Percentiles rank a stretch among this genome's conserved stretches.
phyloP scores from a whole-genome alignment of 2,113 vertebrate species.

The Geococcyx californianus region DNA sequence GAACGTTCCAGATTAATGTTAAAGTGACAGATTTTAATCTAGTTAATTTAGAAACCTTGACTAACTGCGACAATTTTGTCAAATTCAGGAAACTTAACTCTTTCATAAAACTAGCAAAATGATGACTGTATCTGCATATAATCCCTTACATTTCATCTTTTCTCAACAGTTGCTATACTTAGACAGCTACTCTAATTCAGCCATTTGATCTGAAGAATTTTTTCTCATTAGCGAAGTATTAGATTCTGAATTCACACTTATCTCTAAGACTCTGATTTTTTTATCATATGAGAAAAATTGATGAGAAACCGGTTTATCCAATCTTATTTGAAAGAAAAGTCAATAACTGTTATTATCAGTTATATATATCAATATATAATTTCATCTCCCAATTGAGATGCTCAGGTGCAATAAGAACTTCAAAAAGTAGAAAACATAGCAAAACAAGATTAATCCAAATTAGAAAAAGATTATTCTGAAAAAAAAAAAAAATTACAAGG shows the following conservation, averaged over 20 bases:
- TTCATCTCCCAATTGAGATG: not conserved
- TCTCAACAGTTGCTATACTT: not conserved
- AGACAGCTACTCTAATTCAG: not conserved
- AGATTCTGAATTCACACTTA: not conserved
- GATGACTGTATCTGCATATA: not conserved
- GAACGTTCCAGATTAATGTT: conserved; percentile 13
- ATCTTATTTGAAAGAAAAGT: not conserved
- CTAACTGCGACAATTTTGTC: conserved; percentile 15
- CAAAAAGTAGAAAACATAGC: not conserved
- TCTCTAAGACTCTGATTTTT: not conserved
- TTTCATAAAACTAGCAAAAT: not conserved
- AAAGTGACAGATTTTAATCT: conserved; percentile 36
- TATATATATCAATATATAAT: rapidly evolving
- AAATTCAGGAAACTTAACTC: conserved; percentile 9
- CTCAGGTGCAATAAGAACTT: not conserved
- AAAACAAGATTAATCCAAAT: not conserved
- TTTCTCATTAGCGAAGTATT: not conserved
- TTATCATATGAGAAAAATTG: not conserved
- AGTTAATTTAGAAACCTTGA: conserved; percentile 17
- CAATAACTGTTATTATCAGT: not conserved
- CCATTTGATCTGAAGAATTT: not conserved
- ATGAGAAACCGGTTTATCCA: not conserved
- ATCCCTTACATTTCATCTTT: not conserved
- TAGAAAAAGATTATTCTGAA: not conserved
- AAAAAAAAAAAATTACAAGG: not conserved